Evolutionary conservation across 1,140 invertebrate species (phyloP), one percentile per base, ranked within the genome.

Genomic region (Carcinoscorpius rotundicauda): DNA sequence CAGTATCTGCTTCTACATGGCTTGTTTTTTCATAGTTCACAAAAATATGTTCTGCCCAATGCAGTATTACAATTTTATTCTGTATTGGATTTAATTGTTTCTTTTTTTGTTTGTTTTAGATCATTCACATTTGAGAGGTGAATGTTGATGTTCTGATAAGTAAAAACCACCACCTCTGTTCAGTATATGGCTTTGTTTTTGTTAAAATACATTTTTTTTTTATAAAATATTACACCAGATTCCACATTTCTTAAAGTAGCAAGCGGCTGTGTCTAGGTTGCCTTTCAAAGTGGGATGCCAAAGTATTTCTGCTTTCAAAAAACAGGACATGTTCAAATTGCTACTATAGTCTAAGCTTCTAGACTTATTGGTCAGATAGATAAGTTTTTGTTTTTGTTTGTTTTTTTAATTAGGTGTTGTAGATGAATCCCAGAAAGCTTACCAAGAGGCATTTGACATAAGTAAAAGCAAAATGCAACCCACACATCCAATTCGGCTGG

Each of bases 371-470:
- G 96, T 96, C 75, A 98, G 98, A 88, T 88, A 93, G 88, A 93
- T 94, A 78, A 68, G 68, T 70, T 69, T 68, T 66, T 66, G 29
- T 53, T 59, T 65, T 66, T 1, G 8, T 11, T 65, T n/a, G 56
- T 55, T 62, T 63, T 63, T 58, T 53, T 66, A 61, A 62, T 59
- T 66, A 94, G 91, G 87, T 78, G 91, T 95, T 77, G 93, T 98
- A 79, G 90, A 96, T 73, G 92, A 97, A 82, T 97, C 93, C 77
- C 90, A 98, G 85, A 93, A 95, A 81, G 94, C 96, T 74, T 99
- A 99, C 84, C 91, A 97, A 79, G 91, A 97, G 79, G 97, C 96
- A 76, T 97, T 96, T 79, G 92, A 98, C 81, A 96, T 97, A 82
- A 97, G 93, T 82, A 97, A 97, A 84, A 86, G 88, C 75, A 92